These are phyloP conservation scores for Mythimna vitellina DNA, from an alignment of 2,888 invertebrate genomes.

Conservation along the genomic window DNA sequence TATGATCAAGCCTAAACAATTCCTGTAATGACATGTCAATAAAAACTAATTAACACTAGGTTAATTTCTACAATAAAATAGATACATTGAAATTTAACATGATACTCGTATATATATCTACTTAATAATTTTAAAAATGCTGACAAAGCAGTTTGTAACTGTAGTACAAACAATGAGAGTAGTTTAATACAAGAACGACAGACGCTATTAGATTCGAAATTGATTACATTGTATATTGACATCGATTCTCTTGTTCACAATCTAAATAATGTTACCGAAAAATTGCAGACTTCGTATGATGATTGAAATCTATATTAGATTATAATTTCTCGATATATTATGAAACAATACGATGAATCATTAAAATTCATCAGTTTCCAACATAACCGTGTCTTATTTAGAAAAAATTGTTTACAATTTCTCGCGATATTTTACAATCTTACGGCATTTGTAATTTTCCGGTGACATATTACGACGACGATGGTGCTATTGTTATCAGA, in stretches of 20 bases:
- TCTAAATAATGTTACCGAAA: background rate
- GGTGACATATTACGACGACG: background rate
- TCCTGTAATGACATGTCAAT: background rate
- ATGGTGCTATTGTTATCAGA: too few relatives aligned
- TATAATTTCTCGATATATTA: too few relatives aligned
- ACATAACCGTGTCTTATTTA: too few relatives aligned
- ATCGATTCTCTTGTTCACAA: background rate
- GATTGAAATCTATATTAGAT: too few relatives aligned
- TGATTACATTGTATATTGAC: background rate
- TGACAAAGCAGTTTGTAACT: background rate
- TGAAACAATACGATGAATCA: too few relatives aligned
- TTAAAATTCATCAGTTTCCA: too few relatives aligned
- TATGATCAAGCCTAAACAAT: background rate
- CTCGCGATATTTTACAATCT: too few relatives aligned
- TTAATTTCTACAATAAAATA: conserved; percentile 2
- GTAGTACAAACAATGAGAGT: background rate
- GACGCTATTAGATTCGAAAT: background rate
- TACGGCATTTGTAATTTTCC: too few relatives aligned
- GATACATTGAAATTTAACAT: background rate
- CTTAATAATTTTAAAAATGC: background rate
- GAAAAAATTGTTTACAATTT: too few relatives aligned
- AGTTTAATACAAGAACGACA: background rate
- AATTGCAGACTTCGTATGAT: too few relatives aligned
- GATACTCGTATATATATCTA: too few relatives aligned
- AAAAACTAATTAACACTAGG: background rate